These are phyloP conservation scores for Megaceryle maxima DNA, from an alignment of 2,113 vertebrate genomes.

Conservation along the genomic window DNA sequence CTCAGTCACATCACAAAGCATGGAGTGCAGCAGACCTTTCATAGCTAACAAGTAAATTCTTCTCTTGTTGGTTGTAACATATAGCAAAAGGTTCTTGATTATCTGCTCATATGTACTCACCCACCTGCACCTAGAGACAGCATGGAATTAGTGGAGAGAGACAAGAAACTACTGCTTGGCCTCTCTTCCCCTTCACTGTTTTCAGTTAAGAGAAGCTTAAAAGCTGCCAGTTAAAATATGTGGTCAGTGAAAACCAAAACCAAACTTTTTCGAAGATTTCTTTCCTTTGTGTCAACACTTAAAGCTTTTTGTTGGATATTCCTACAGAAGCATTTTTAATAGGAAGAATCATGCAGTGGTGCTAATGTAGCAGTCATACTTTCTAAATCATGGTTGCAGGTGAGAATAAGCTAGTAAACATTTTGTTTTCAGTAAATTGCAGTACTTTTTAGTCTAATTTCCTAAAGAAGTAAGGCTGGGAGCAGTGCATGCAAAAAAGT, in stretches of 20 bases:
- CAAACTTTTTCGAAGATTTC: background rate
- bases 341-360: background rate
- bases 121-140: background rate
- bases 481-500: background rate
- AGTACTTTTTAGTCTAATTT: background rate
- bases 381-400: background rate
- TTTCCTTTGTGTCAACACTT: background rate
- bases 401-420: background rate
- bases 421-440: background rate
- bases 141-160: background rate
- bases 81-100: background rate
- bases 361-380: background rate
- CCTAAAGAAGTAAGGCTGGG: background rate
- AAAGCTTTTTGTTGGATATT: background rate
- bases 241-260: background rate
- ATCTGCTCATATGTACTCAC: background rate
- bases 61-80: background rate
- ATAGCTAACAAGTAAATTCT: conserved; percentile 34
- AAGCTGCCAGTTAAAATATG: background rate
- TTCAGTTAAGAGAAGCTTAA: background rate
- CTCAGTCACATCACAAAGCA: conserved; percentile 15
- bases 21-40: conserved; percentile 35
- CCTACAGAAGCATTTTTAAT: background rate
- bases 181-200: background rate
- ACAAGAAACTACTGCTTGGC: background rate